Percentiles rank a stretch among this genome's conserved stretches.
These are phyloP conservation scores for Eidolon helvum DNA, from an alignment of 2,113 vertebrate genomes.

Conservation along the genomic window DNA sequence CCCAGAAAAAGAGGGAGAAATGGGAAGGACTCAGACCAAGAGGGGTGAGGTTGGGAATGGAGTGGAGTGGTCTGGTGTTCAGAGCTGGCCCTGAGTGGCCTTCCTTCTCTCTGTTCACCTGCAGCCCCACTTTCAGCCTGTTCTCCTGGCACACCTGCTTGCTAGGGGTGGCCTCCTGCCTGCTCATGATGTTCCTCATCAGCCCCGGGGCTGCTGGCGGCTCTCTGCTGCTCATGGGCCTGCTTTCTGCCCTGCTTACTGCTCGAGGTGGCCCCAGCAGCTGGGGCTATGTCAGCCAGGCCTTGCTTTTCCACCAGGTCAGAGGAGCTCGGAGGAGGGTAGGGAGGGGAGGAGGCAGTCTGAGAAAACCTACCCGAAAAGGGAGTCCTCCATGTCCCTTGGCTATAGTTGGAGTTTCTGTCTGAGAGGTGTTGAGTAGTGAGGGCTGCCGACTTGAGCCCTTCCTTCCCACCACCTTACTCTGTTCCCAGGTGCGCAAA, in stretches of 20 bases:
- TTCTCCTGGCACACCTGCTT: conserved; percentile 95
- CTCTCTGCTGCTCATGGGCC: conserved; percentile 88
- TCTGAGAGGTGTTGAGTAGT: not conserved
- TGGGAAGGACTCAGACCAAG: not conserved
- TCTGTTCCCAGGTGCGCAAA: conserved; percentile 89
- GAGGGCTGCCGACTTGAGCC: no score
- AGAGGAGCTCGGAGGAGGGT: not conserved
- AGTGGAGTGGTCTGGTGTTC: not conserved
- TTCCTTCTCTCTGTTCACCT: not conserved
- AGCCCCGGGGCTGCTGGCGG: conserved; percentile 89
- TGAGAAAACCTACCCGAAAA: not conserved
- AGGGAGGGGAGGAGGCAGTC: not conserved
- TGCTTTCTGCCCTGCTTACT: conserved; percentile 90
- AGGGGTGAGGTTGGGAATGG: fast-evolving
- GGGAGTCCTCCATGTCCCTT: not conserved
- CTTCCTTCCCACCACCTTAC: not conserved
- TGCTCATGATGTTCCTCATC: conserved; percentile 95
- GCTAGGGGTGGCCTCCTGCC: conserved; percentile 90
- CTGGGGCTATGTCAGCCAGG: conserved; percentile 95
- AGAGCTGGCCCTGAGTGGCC: not conserved
- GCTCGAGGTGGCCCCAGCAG: conserved; percentile 91
- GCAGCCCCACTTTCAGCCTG: conserved; percentile 91
- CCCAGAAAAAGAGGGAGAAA: not conserved
- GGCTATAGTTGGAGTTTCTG: not conserved
- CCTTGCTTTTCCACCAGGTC: conserved; percentile 93